Conservation (phyloP, 2,113 vertebrate species). For the Mixornis gularis region DNA sequence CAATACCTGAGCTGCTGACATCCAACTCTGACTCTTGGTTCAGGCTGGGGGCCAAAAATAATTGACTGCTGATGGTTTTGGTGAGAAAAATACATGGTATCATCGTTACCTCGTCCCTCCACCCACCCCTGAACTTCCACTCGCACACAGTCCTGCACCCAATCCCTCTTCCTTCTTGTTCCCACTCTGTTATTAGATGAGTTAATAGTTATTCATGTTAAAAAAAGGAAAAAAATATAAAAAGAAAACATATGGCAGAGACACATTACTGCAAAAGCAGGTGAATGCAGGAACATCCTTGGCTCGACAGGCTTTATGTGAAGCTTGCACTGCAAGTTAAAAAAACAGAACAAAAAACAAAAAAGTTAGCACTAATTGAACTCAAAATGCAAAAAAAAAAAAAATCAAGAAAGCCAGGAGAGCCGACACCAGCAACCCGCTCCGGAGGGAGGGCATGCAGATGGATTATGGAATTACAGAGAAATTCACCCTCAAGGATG, state of each 20-base stretch:
- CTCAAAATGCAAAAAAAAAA: background rate
- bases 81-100: background rate
- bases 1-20: background rate
- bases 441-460: conserved; percentile 58
- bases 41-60: background rate
- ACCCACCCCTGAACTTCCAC: conserved; percentile 5
- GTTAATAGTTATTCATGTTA: conserved; percentile 75
- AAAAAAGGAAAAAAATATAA: conserved; percentile 31
- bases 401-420: conserved; percentile 39
- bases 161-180: conserved; percentile 37
- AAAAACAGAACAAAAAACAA: conserved; percentile 77
- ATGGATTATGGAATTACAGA: conserved; percentile 19
- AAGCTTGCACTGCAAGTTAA: conserved; percentile 88
- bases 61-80: background rate
- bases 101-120: background rate
- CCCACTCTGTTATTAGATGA: conserved; percentile 63
- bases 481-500: background rate
- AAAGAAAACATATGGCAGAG: conserved; percentile 73
- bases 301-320: conserved; percentile 85
- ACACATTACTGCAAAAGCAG: conserved; percentile 83
- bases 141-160: background rate
- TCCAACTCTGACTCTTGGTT: background rate
- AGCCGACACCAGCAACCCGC: conserved; percentile 54
- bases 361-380: conserved; percentile 76
- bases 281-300: conserved; percentile 83